These are phyloP conservation scores for Drosophila takahashii DNA, from an alignment of 1,140 invertebrate genomes.

Conservation along the genomic window DNA sequence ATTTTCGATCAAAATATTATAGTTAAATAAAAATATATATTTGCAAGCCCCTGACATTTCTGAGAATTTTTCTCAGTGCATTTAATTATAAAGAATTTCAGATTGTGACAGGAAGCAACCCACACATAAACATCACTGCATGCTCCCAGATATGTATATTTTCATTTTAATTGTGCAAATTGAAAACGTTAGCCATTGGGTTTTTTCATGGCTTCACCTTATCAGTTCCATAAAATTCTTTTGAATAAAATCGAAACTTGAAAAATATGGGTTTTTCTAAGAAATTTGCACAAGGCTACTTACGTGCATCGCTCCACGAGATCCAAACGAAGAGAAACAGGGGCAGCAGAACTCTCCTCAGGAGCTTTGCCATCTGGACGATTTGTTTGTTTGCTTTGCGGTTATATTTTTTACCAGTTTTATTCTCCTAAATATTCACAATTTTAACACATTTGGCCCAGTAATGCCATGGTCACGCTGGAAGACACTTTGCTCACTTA, in stretches of 20 bases:
- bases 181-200: conserved; percentile 14
- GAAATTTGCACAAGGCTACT: conserved; percentile 8
- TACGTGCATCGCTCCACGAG: conserved; percentile 35
- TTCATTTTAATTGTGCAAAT: conserved; percentile 19
- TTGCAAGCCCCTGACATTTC: not conserved
- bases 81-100: not conserved
- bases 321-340: conserved; percentile 16
- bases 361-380: not conserved
- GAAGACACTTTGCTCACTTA: conserved; percentile 36
- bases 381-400: conserved; percentile 7
- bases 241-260: not conserved
- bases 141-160: not conserved
- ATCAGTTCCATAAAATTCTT: conserved; percentile 6
- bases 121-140: conserved; percentile 2
- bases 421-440: conserved; percentile 29
- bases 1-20: too few relatives aligned
- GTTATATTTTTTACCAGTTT: conserved; percentile 28
- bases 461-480: conserved; percentile 45
- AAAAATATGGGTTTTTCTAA: not conserved
- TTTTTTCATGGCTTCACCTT: not conserved
- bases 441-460: conserved; percentile 37
- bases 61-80: not conserved
- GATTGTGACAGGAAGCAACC: conserved; percentile 8
- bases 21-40: too few relatives aligned
- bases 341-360: not conserved